Base-by-base conservation (phyloP, 1,140 invertebrate genomes). In the Hyphantria cunea region DNA sequence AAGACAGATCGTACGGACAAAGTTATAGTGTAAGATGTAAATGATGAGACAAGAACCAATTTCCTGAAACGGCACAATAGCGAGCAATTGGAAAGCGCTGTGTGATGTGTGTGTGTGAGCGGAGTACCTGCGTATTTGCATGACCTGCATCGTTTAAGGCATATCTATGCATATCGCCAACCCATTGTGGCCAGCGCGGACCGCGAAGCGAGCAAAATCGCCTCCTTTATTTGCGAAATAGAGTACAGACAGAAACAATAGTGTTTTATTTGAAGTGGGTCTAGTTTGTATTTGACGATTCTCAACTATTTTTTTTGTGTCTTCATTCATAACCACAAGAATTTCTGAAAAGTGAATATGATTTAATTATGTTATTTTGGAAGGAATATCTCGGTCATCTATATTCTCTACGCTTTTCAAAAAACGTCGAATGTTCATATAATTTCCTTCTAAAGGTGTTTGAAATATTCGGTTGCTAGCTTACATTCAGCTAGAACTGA, bases 81-180 rank as follows among this genome's bases (percentile, higher is more conserved):
- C 32, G 41, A 41, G 49, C 59, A 62, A 58, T 62, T 77, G 74
- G 74, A 79, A 79, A 79, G 70, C 74, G 50, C 54, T 48, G 66
- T 74, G 69, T 58, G 68, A 70, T 69, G 65, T 64, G 54, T 64
- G 54, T 72, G 70, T 72, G 75, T 70, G 69, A 74, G 72, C 60
- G 67, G 55, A 66, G 15, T 50, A 61, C 52, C 59, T 74, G 47
- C 61, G 70, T 76, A 82, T 84, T 83, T 74, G 78, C 80, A 84
- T 78, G 74, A 65, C 53, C 70, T 80, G 76, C 73, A 77, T 69
- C 72, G 67, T 65, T 82, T 72, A 68, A 56, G 61, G 70, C 76
- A 76, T 86, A 89, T 89, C 83, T 83, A 78, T 86, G 86, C 79
- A 85, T 81, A 89, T 87, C 78, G 69, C 67, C 70, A 78, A 79